These are phyloP conservation scores for Pangasius sanitwongsei DNA, from an alignment of 2,797 vertebrate species.

Conservation along the genomic window DNA sequence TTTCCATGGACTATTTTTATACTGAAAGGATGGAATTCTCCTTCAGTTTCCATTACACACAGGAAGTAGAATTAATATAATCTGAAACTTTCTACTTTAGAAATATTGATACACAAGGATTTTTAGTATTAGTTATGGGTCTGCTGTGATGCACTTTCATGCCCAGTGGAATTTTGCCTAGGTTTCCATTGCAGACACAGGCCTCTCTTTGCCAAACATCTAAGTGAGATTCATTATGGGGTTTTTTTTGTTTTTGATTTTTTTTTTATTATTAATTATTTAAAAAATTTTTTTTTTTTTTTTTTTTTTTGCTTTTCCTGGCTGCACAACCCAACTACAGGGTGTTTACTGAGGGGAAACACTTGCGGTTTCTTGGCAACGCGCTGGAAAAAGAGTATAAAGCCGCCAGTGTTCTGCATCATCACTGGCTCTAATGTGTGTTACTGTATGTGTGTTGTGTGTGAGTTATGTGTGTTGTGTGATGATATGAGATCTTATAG, in stretches of 20 bases:
- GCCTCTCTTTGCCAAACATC: neutral
- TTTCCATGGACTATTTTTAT: constrained; percentile 6
- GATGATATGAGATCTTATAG: neutral
- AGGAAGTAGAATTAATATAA: neutral
- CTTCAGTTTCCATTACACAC: neutral
- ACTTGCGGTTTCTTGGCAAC: constrained; percentile 16
- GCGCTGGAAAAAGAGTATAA: neutral
- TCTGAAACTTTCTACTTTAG: neutral
- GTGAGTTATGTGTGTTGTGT: neutral
- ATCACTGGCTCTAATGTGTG: neutral
- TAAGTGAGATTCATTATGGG: neutral
- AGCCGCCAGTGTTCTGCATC: constrained; percentile 3
- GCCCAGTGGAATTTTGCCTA: neutral
- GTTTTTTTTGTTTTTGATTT: too few species aligned
- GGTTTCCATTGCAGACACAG: neutral
- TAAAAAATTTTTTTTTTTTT: too few species aligned
- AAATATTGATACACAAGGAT: neutral
- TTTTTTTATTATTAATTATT: too few species aligned
- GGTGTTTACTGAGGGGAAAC: neutral
- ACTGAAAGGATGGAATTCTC: neutral
- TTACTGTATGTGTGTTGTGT: neutral
- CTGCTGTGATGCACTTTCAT: neutral
- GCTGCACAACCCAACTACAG: neutral
- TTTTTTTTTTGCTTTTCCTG: neutral
- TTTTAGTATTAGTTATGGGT: neutral